Evolutionary conservation across 1,140 invertebrate species (phyloP).

Genomic region (Portunus trituberculatus): DNA sequence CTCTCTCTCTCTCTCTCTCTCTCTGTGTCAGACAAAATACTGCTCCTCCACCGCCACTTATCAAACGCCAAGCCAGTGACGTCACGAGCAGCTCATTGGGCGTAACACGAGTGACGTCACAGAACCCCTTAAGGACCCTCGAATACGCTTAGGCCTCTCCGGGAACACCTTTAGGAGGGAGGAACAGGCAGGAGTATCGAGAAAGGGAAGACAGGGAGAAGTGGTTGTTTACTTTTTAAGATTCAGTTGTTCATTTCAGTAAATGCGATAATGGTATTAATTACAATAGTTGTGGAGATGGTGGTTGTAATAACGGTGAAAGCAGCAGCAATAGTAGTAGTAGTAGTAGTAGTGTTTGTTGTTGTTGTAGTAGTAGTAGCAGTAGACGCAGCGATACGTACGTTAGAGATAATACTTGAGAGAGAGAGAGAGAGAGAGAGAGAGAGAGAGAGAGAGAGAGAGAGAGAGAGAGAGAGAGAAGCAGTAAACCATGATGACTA

Average conservation of each 20-base stretch:
- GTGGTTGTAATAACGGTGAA: background rate
- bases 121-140: background rate
- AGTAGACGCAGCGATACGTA: background rate
- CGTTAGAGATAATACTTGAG: background rate
- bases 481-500: background rate
- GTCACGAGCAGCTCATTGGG: no score
- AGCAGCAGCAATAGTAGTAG: background rate
- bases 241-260: background rate
- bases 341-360: slow-evolving; percentile 6
- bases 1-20: slow-evolving; percentile 39
- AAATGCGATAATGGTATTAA: background rate
- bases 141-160: background rate
- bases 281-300: background rate
- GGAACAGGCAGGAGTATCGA: background rate
- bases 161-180: background rate
- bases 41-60: no score
- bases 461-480: background rate
- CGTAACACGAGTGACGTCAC: no score
- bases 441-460: background rate
- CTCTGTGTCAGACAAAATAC: background rate
- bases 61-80: no score
- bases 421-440: background rate
- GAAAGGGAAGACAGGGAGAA: background rate
- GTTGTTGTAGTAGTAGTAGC: slow-evolving; percentile 11
- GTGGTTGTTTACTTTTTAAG: background rate